A percentile compares a stretch with the other conserved stretches of the same genome.
Conservation (phyloP, 1,140 invertebrate genomes). For the Drosophila funebris region DNA sequence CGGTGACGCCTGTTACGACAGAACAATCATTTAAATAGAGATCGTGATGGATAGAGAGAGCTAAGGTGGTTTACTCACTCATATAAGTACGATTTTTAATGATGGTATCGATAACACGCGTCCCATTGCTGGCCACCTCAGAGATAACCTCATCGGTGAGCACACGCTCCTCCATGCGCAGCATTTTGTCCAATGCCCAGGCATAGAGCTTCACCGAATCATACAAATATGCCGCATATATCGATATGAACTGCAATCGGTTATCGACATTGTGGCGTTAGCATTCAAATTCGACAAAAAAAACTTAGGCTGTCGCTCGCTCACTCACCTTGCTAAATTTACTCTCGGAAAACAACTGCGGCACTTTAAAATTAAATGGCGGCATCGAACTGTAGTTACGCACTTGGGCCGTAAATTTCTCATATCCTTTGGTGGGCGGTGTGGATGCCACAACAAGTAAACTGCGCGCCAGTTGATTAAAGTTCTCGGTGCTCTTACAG, state of each 20-base stretch:
- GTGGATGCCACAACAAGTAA: conserved; percentile 93
- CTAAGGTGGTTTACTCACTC: conserved; percentile 87
- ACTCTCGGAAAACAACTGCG: conserved; percentile 84
- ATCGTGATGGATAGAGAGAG: neutral
- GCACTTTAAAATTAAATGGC: conserved; percentile 67
- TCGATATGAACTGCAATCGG: conserved; percentile 90
- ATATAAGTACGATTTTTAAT: conserved; percentile 90
- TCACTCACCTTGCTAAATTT: conserved; percentile 86
- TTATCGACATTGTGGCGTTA: neutral
- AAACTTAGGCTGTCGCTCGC: too few species aligned
- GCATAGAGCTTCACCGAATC: conserved; percentile 97
- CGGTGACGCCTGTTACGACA: conserved; percentile 91
- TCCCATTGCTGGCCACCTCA: conserved; percentile 90
- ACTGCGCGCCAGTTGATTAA: conserved; percentile 89
- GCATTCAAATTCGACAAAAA: neutral
- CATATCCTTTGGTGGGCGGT: conserved; percentile 90
- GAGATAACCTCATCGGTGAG: conserved; percentile 87
- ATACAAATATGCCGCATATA: conserved; percentile 97
- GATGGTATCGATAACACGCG: conserved; percentile 91
- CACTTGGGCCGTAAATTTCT: conserved; percentile 91
- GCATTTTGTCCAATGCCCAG: conserved; percentile 90
- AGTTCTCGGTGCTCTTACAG: conserved; percentile 87
- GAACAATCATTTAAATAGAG: neutral
- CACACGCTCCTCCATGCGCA: conserved; percentile 86
- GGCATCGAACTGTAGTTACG: conserved; percentile 89